Percentiles rank a stretch among this genome's conserved stretches.
phyloP scores from a whole-genome alignment of 2,113 vertebrate species.

The Semicossyphus pulcher region DNA sequence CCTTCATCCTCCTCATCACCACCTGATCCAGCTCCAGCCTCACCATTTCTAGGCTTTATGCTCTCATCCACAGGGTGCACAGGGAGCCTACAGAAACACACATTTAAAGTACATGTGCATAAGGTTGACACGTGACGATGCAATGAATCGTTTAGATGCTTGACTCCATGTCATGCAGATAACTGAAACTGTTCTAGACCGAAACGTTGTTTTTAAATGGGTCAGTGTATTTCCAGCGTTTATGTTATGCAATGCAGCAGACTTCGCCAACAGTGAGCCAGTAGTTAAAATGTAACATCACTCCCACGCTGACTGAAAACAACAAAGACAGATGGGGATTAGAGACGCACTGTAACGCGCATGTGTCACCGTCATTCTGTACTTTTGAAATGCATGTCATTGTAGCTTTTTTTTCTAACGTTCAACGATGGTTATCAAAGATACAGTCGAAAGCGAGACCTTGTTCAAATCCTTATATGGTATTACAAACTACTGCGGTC shows the following conservation, averaged over 20 bases:
- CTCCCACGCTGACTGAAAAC: conserved; percentile 25
- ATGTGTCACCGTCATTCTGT: not conserved
- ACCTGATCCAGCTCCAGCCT: conserved; percentile 82
- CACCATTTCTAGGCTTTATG: conserved; percentile 72
- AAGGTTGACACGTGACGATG: not conserved
- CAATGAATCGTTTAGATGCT: not conserved
- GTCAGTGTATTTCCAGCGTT: not conserved
- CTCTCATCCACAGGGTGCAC: conserved; percentile 29
- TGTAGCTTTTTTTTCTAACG: not conserved
- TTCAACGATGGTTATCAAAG: conserved; percentile 18
- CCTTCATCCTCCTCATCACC: conserved; percentile 82
- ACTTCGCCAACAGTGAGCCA: not conserved
- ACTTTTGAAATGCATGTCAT: not conserved
- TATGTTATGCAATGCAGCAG: not conserved
- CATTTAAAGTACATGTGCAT: not conserved
- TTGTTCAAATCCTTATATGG: conserved; percentile 70
- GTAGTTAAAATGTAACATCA: conserved; percentile 1
- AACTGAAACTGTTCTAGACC: not conserved
- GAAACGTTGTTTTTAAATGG: not conserved
- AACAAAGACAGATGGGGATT: conserved; percentile 57
- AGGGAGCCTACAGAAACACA: conserved; percentile 22
- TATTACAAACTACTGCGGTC: conserved; percentile 13
- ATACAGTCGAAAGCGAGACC: conserved; percentile 1
- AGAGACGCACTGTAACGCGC: conserved; percentile 40
- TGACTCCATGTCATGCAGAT: not conserved